Percentiles rank a stretch among this genome's conserved stretches.
phyloP scores from a whole-genome alignment of 2,113 vertebrate species.

The Hassar affinis region DNA sequence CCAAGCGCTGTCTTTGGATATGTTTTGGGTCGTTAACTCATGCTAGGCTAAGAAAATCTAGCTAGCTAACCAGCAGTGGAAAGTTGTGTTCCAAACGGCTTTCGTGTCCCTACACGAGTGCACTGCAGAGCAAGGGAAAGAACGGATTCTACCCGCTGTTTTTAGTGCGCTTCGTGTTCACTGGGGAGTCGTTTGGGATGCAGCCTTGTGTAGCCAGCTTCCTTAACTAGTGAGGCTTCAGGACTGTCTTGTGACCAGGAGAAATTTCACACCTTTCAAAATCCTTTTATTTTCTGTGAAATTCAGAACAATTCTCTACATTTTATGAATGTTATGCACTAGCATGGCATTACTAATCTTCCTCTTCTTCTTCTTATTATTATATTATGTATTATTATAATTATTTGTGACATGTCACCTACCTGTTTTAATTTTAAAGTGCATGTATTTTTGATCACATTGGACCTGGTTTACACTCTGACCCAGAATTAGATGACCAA shows the following conservation, averaged over 20 bases:
- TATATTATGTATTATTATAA: too few relatives aligned
- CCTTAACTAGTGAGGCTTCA: not conserved
- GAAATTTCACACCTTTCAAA: slow-evolving; percentile 27
- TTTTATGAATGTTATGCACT: not conserved
- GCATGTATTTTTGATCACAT: not conserved
- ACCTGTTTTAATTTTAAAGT: not conserved
- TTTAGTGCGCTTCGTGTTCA: not conserved
- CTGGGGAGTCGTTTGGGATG: not conserved
- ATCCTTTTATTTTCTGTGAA: slow-evolving; percentile 2
- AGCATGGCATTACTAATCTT: not conserved
- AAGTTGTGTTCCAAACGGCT: slow-evolving; percentile 19
- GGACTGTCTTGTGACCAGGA: slow-evolving; percentile 25
- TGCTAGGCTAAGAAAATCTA: not conserved
- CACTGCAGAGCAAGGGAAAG: not conserved
- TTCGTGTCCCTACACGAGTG: not conserved
- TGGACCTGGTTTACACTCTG: not conserved
- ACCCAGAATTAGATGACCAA: not conserved
- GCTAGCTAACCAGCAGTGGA: not conserved
- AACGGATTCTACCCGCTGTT: not conserved
- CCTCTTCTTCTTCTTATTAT: too few relatives aligned
- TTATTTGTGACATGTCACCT: not conserved
- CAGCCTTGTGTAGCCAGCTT: not conserved
- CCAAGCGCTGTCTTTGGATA: not conserved
- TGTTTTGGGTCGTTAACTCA: slow-evolving; percentile 1
- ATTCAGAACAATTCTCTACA: not conserved